A percentile compares a stretch with the other conserved stretches of the same genome.
Evolutionary conservation across 53 echinoderm and acorn worm species (phyloP).

Genomic region (Mesocentrotus franciscanus): DNA sequence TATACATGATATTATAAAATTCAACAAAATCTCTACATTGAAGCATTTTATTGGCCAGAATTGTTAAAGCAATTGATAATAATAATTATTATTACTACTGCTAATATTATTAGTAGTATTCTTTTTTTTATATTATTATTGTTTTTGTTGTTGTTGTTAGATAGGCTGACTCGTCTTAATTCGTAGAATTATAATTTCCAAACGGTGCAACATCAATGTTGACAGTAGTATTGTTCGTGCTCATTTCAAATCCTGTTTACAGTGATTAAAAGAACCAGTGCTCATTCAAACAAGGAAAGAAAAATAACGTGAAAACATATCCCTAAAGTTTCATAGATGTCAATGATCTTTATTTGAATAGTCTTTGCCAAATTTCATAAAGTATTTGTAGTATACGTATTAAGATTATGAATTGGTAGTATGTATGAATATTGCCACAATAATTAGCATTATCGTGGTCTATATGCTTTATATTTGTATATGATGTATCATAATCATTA

Average conservation of each 20-base stretch:
- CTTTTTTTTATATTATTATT: background rate
- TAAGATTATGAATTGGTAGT: background rate
- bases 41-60: background rate
- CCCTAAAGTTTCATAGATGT: background rate
- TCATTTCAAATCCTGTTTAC: background rate
- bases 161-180: background rate
- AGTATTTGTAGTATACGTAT: background rate
- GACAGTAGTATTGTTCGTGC: background rate
- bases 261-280: background rate
- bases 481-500: constrained; percentile 17
- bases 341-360: background rate
- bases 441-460: background rate
- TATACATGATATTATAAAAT: background rate
- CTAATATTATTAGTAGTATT: too few relatives aligned
- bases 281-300: background rate
- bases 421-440: background rate
- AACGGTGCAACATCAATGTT: background rate
- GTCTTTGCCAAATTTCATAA: background rate
- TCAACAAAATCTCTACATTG: background rate
- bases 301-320: background rate
- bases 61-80: background rate
- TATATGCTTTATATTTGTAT: constrained; percentile 35
- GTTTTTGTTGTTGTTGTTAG: background rate
- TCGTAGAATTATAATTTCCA: background rate
- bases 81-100: background rate